Conservation (phyloP, 1,140 invertebrate species). For the Diorhabda elongata region DNA sequence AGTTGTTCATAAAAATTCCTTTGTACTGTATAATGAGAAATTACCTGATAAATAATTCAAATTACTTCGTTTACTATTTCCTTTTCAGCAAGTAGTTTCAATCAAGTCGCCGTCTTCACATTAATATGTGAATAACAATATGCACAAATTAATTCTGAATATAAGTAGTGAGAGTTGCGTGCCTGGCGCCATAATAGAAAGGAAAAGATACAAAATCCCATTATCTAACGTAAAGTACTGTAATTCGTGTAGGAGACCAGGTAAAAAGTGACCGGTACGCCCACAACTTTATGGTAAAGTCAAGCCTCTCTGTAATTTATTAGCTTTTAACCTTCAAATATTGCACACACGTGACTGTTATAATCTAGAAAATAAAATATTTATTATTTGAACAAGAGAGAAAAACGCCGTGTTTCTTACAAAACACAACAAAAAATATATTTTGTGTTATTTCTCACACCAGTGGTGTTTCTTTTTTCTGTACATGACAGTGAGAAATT, state of each 20-base stretch:
- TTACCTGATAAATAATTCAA: no score
- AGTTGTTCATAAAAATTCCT: no score
- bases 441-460: no score
- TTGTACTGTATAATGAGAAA: no score
- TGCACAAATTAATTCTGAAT: conserved; percentile 7
- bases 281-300: conserved; percentile 2
- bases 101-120: no score
- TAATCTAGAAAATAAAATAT: not conserved
- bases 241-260: conserved; percentile 12
- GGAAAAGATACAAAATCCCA: conserved; percentile 4
- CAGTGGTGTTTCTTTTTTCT: no score
- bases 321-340: conserved; percentile 2
- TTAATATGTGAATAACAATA: not conserved
- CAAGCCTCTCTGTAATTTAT: not conserved
- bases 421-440: no score
- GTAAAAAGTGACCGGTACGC: conserved; percentile 11
- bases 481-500: no score
- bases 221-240: conserved; percentile 13
- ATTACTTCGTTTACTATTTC: no score
- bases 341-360: not conserved
- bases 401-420: no score
- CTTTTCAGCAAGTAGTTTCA: no score
- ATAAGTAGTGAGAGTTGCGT: not conserved
- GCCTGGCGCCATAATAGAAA: conserved; percentile 8
- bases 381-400: no score